Conservation (phyloP, 1,140 invertebrate species). For the Bombus consobrinus region DNA sequence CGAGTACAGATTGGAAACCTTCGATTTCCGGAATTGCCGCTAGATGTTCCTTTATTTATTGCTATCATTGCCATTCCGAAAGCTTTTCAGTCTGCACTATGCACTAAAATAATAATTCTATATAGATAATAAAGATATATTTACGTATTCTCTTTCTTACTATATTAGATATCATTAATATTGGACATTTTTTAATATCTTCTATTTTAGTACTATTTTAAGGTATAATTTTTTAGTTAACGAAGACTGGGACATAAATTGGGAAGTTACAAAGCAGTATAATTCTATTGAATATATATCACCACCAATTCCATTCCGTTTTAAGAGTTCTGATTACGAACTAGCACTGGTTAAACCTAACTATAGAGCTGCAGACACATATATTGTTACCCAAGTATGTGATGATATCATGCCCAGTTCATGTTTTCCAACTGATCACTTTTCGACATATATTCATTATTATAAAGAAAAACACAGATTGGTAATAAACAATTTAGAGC, state of each 20-base stretch:
- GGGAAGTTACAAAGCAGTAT: constrained; percentile 83
- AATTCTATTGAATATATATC: constrained; percentile 72
- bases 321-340: constrained; percentile 70
- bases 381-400: constrained; percentile 94
- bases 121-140: neutral
- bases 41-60: no score
- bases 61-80: no score
- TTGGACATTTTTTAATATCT: neutral
- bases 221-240: constrained; percentile 62
- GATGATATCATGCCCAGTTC: constrained; percentile 90
- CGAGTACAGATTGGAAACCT: neutral
- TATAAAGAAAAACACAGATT: constrained; percentile 91
- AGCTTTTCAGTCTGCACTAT: no score
- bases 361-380: constrained; percentile 79
- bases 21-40: no score
- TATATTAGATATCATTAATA: neutral
- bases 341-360: constrained; percentile 71
- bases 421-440: constrained; percentile 91
- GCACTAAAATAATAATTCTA: neutral
- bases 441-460: constrained; percentile 90
- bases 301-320: constrained; percentile 57
- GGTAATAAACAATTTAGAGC: constrained; percentile 87
- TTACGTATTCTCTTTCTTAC: neutral
- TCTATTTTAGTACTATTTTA: neutral
- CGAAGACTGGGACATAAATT: constrained; percentile 84